phyloP scores from a whole-genome alignment of 2,888 invertebrate genomes.

The Thera britannica region DNA sequence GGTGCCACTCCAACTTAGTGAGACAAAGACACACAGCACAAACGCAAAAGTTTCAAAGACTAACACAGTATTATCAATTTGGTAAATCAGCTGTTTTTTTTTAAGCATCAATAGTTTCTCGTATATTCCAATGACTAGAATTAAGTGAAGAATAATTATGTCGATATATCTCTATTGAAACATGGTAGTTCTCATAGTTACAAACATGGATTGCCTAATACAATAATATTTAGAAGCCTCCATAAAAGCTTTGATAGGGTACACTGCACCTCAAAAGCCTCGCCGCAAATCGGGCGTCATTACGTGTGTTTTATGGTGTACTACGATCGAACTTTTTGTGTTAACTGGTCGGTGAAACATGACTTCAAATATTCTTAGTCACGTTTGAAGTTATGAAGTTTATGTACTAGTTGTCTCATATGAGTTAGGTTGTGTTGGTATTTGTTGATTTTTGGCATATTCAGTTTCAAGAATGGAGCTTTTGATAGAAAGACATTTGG shows the following conservation, averaged over 20 bases:
- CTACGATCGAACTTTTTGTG: slow-evolving; percentile 18
- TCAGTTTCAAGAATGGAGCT: no score
- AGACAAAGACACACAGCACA: no score
- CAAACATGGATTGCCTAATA: slow-evolving; percentile 41
- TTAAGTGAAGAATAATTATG: slow-evolving; percentile 24
- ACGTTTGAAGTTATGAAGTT: slow-evolving; percentile 40
- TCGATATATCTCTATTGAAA: slow-evolving; percentile 29
- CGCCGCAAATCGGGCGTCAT: background rate
- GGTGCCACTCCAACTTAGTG: no score
- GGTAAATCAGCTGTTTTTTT: no score
- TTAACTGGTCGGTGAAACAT: slow-evolving; percentile 19
- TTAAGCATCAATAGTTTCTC: no score
- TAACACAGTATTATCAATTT: no score
- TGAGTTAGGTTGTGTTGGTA: background rate
- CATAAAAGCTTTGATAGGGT: slow-evolving; percentile 40
- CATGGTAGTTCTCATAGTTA: slow-evolving; percentile 36
- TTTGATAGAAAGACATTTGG: no score
- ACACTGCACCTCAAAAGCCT: slow-evolving; percentile 24
- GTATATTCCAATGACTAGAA: background rate
- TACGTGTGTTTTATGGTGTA: background rate
- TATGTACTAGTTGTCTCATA: background rate
- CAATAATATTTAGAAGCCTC: slow-evolving; percentile 38
- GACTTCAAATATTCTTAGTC: slow-evolving; percentile 39
- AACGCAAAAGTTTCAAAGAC: no score
- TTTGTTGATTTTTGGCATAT: no score